Conservation (phyloP, 1,140 invertebrate genomes). For the Lethrus apterus region DNA sequence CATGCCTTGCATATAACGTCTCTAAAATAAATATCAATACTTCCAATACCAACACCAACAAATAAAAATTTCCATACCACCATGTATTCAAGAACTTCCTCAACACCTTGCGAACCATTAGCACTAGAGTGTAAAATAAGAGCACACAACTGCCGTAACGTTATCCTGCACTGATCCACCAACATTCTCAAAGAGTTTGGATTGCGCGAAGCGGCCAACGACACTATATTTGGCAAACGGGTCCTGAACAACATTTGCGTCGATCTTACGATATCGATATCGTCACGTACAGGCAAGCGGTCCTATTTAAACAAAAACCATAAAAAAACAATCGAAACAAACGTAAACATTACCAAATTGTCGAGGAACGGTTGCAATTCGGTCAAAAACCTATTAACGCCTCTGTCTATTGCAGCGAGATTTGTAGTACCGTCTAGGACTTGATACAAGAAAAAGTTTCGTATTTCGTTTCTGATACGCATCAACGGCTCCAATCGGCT, state of each 20-base stretch:
- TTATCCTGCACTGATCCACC: constrained; percentile 23
- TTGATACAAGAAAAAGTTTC: constrained; percentile 43
- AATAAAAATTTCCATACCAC: constrained; percentile 24
- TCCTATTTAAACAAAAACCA: constrained; percentile 19
- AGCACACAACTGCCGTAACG: constrained; percentile 26
- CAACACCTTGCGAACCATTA: constrained; percentile 30
- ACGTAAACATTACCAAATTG: constrained; percentile 29
- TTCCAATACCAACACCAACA: neutral
- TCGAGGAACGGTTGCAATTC: constrained; percentile 35
- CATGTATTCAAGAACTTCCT: constrained; percentile 29
- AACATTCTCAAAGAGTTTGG: constrained; percentile 20
- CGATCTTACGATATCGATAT: constrained; percentile 36
- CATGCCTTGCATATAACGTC: constrained; percentile 23
- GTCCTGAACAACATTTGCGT: constrained; percentile 30
- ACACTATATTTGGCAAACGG: constrained; percentile 30
- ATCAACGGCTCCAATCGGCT: constrained; percentile 31
- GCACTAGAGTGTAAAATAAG: constrained; percentile 28
- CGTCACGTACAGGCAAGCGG: constrained; percentile 24
- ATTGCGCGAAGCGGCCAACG: constrained; percentile 24
- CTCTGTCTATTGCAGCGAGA: constrained; percentile 28
- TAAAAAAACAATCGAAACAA: neutral
- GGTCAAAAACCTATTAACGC: constrained; percentile 30
- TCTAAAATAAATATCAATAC: constrained; percentile 18
- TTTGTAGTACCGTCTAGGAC: constrained; percentile 40
- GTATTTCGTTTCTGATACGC: constrained; percentile 39